Evolutionary conservation across 1,140 invertebrate species (phyloP), one percentile per base, ranked within the genome.

Genomic region (Gryllus bimaculatus): DNA sequence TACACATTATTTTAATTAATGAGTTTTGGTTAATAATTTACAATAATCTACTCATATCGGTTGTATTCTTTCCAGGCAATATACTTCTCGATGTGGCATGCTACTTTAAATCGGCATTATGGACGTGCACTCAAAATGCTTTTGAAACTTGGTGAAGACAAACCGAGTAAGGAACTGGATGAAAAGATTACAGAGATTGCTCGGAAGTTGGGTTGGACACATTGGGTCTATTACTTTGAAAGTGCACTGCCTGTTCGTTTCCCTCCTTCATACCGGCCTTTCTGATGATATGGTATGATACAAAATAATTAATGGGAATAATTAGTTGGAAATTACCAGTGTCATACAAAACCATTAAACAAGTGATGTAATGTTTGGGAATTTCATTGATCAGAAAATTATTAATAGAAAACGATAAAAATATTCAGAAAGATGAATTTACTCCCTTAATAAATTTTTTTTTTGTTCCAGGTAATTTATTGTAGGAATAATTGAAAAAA

Each of bases 41-140:
- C 81, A 77, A 79, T 54, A 73, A 79, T 7, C 15, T 48, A 49
- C 20, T 78, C 4, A 48, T 54, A 20, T 18, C 73, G 49, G 39
- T 73, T 66, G 13, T 74, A 47, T 15, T 78, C 7, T 66, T 81
- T 75, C 74, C 83, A 94, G 90, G 90, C 92, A 8, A 87, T 93
- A 48, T 89, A 91, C 81, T 94, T 97, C 83, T 89, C 90, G 8
- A 86, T 96, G 48, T 95, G 93, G 91, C 94, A 98, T 84, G 91
- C 93, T 18, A 90, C 92, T 82, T 89, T 92, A 8, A 87, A 93
- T 82, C 87, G 90, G 81, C 93, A 96, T 78, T 94, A 93, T 86
- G 96, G 95, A 0, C 90, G 93, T 78, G 91, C 94, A 77, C 84
- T 95, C 74, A 95, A 95, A 85, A 88, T 93, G 78, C 84, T 96